phyloP scores from a whole-genome alignment of 2,888 invertebrate species.

The Mylabris sibirica region DNA sequence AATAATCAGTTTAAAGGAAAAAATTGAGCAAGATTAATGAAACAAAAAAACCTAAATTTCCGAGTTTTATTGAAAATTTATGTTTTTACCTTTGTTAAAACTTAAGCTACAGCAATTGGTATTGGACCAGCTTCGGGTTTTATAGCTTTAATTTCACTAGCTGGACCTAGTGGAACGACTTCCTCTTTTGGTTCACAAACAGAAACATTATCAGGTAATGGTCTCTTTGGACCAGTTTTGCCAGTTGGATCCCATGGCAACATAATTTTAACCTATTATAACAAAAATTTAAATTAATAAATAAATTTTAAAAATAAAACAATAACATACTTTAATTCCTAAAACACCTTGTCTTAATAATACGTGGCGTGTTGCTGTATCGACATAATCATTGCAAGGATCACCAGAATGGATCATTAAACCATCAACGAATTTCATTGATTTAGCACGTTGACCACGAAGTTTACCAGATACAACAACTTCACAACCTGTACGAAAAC shows the following conservation, averaged over 20 bases:
- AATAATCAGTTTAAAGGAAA: too few relatives aligned
- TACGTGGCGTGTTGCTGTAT: conserved; percentile 97
- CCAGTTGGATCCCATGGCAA: conserved; percentile 98
- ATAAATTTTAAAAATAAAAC: conserved; percentile 55
- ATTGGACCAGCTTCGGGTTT: conserved; percentile 68
- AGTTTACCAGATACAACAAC: conserved; percentile 99
- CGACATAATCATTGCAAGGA: conserved; percentile 98
- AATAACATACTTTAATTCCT: conserved; percentile 74
- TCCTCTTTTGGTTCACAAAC: conserved; percentile 99
- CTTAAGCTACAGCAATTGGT: conserved; percentile 55
- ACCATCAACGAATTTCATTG: conserved; percentile 99
- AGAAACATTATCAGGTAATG: conserved; percentile 96
- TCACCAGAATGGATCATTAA: conserved; percentile 99
- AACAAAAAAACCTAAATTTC: not conserved
- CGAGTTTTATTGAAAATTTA: conserved; percentile 44
- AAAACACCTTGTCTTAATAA: conserved; percentile 89
- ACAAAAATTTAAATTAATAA: conserved; percentile 67
- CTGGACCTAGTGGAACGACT: conserved; percentile 73
- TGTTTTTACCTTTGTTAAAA: conserved; percentile 37
- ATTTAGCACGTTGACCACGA: conserved; percentile 98
- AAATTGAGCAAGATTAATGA: not conserved
- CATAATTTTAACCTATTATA: conserved; percentile 87
- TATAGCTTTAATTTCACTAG: conserved; percentile 77
- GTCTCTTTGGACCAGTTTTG: conserved; percentile 97
- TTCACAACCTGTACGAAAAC: conserved; percentile 77